Conservation (phyloP, 2,888 invertebrate genomes). For the Amaurobius ferox region DNA sequence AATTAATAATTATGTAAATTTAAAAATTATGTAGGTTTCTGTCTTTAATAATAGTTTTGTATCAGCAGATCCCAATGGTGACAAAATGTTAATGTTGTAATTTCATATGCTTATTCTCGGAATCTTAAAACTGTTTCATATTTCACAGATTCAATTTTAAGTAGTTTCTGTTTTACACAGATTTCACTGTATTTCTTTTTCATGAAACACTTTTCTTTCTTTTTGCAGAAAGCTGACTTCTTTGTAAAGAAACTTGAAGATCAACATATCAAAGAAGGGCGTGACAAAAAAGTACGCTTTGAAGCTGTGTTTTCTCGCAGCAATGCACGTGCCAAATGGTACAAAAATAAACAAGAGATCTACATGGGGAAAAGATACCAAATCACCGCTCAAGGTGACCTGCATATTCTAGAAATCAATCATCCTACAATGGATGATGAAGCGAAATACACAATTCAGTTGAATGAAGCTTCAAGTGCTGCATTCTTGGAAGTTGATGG, state of each 20-base stretch:
- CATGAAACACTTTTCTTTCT: no score
- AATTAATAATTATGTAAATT: no score
- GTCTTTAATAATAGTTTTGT: no score
- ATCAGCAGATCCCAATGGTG: no score
- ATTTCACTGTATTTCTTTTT: no score
- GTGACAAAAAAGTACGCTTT: conserved; percentile 95
- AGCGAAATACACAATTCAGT: conserved; percentile 97
- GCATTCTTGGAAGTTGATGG: conserved; percentile 94
- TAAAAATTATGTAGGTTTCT: no score
- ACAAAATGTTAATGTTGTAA: no score
- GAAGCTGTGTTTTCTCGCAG: conserved; percentile 97
- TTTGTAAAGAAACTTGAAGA: conserved; percentile 97
- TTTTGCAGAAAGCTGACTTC: conserved; percentile 89
- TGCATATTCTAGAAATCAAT: conserved; percentile 91
- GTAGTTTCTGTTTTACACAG: no score
- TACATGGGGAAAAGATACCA: conserved; percentile 98
- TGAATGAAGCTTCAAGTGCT: conserved; percentile 90
- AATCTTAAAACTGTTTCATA: no score
- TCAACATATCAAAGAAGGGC: conserved; percentile 94
- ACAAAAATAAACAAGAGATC: conserved; percentile 86
- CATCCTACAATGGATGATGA: conserved; percentile 96
- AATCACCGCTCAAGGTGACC: conserved; percentile 93
- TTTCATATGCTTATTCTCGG: no score
- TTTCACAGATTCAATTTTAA: no score
- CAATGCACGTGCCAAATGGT: conserved; percentile 83